These are phyloP conservation scores for Trachelus iudaicus DNA, from an alignment of 2,888 invertebrate species.

Conservation along the genomic window DNA sequence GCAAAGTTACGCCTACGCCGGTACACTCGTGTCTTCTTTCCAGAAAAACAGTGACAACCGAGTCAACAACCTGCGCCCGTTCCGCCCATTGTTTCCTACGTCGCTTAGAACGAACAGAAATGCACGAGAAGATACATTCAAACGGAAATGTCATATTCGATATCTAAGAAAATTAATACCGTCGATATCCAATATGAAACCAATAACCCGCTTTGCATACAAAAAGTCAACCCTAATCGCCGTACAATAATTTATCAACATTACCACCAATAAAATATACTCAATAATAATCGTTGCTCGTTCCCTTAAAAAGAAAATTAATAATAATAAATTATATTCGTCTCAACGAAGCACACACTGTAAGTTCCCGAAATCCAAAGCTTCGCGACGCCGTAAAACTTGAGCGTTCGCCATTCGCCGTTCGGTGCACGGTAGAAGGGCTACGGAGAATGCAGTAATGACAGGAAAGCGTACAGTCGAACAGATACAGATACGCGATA, in stretches of 20 bases:
- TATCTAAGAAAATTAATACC: neutral
- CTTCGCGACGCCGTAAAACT: neutral
- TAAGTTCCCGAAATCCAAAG: neutral
- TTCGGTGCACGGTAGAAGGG: conserved; percentile 50
- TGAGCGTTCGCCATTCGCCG: conserved; percentile 25
- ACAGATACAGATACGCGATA: conserved; percentile 28
- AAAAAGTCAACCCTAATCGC: neutral
- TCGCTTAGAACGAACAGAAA: conserved; percentile 42
- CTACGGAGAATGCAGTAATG: conserved; percentile 54
- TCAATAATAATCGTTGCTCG: too few species aligned
- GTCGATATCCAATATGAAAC: neutral
- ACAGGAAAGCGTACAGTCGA: conserved; percentile 52
- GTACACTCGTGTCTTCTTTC: conserved; percentile 1
- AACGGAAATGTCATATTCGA: conserved; percentile 1
- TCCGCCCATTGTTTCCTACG: conserved; percentile 45
- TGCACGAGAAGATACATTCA: conserved; percentile 30
- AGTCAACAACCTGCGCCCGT: conserved; percentile 54
- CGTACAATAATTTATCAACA: neutral
- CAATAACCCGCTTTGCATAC: neutral
- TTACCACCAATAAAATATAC: too few species aligned
- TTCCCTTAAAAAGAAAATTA: neutral
- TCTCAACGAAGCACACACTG: neutral
- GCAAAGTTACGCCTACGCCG: neutral
- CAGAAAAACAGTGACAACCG: conserved; percentile 39
- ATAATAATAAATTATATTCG: neutral